phyloP scores from a whole-genome alignment of 1,140 invertebrate genomes.

The Drosophila nebulosa region DNA sequence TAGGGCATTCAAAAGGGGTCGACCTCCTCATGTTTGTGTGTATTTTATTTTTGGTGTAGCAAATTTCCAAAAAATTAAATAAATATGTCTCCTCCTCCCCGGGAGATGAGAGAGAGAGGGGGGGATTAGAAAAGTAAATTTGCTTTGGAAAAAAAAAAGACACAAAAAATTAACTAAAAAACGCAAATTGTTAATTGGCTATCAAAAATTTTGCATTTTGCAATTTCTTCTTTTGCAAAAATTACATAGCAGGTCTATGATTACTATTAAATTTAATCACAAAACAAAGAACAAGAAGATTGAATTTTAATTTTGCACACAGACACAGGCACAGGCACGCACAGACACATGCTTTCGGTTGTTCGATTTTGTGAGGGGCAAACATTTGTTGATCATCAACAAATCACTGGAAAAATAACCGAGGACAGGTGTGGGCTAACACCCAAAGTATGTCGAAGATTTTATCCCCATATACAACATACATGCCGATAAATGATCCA shows the following conservation, averaged over 20 bases:
- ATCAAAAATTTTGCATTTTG: slow-evolving; percentile 50
- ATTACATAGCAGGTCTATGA: slow-evolving; percentile 23
- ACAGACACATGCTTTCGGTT: background rate
- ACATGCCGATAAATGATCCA: too few species aligned
- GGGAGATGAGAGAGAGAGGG: background rate
- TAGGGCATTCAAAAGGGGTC: background rate
- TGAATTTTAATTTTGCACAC: background rate
- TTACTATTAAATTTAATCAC: slow-evolving; percentile 9
- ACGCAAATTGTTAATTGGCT: slow-evolving; percentile 72
- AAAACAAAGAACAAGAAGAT: slow-evolving; percentile 25
- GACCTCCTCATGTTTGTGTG: background rate
- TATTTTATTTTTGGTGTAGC: background rate
- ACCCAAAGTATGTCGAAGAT: background rate
- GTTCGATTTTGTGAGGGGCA: background rate
- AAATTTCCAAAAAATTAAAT: slow-evolving; percentile 15
- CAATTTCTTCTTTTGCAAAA: slow-evolving; percentile 49
- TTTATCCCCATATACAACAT: background rate
- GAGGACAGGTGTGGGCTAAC: background rate
- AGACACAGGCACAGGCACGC: background rate
- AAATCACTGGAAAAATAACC: background rate
- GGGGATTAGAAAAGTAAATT: background rate
- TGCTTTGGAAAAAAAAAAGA: background rate
- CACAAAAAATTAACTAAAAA: slow-evolving; percentile 22
- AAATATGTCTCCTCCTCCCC: slow-evolving; percentile 6
- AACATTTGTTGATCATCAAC: background rate